Percentiles rank a stretch among this genome's conserved stretches.
Evolutionary conservation across 2,888 invertebrate species (phyloP).

Genomic region (Hymenopus coronatus): DNA sequence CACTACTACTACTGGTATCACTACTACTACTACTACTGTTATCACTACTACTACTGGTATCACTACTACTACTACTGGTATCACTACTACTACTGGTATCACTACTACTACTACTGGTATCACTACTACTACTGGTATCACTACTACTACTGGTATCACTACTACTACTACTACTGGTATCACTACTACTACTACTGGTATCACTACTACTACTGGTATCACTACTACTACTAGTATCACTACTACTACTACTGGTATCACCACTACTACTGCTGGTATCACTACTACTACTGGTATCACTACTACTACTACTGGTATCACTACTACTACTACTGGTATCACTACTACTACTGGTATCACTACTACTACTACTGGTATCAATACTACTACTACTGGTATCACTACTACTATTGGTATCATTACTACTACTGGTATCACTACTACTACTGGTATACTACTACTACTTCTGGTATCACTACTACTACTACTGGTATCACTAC

Average conservation of each 20-base stretch:
- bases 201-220: not conserved
- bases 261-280: not conserved
- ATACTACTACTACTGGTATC: not conserved
- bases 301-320: not conserved
- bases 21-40: too few relatives aligned
- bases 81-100: not conserved
- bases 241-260: not conserved
- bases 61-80: not conserved
- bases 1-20: too few relatives aligned
- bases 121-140: not conserved
- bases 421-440: not conserved
- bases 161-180: not conserved
- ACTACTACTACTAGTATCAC: not conserved
- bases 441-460: not conserved
- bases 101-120: not conserved
- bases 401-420: not conserved
- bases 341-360: not conserved
- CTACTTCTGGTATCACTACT: not conserved
- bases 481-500: not conserved
- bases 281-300: not conserved
- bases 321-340: not conserved
- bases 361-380: constrained; percentile 1
- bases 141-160: not conserved
- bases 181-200: not conserved
- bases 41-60: not conserved